Base-by-base conservation (phyloP, 2,113 vertebrate genomes). In the Gracilinanus agilis region DNA sequence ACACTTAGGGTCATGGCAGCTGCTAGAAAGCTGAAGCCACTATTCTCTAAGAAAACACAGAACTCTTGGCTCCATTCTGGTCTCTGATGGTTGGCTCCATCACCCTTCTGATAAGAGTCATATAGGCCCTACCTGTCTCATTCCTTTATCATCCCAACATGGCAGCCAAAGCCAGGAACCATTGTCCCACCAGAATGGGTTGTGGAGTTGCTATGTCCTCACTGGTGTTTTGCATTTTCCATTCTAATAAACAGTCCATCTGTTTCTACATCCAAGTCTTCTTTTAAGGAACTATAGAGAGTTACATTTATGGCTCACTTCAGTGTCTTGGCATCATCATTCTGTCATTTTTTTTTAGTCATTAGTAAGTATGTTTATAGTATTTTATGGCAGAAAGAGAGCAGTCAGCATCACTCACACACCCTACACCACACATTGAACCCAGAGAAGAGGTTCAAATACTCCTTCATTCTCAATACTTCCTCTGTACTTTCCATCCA, bases 11-110 rank as follows among this genome's bases (percentile, higher is more conserved):
- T 90, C 94, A 92, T 95, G 96, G 96, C 97, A 98, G 97, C 98
- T 98, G 98, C 96, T 91, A 94, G 92, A 98, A 97, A 97, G 95
- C 67, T 55, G 94, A 97, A 98, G 93, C 98, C 94, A 93, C 94
- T 96, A 92, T 91, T 94, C 97, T 95, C 96, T 97, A 94, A 96
- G 88, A 92, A 94, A 96, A 96, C 96, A 94, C 97, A 54, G 93
- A 95, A 44, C 90, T 25, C 55, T 90, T 94, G 94, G 92, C 54
- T 89, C 75, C 94, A 94, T 90, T 90, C 49, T 53, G 23, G 44
- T 27, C 88, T 44, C 88, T 49, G n/a, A 40, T 83, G 67, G 19
- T 83, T 40, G 67, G 89, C 24, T 49, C 24, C 89, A 53, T 27
- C 3, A 3, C 44, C 89, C 89, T 90, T 11, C 44, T 27, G 89